Percentiles rank a stretch among this genome's conserved stretches.
Conservation (phyloP, 1,140 invertebrate species). For the Aricia agestis region DNA sequence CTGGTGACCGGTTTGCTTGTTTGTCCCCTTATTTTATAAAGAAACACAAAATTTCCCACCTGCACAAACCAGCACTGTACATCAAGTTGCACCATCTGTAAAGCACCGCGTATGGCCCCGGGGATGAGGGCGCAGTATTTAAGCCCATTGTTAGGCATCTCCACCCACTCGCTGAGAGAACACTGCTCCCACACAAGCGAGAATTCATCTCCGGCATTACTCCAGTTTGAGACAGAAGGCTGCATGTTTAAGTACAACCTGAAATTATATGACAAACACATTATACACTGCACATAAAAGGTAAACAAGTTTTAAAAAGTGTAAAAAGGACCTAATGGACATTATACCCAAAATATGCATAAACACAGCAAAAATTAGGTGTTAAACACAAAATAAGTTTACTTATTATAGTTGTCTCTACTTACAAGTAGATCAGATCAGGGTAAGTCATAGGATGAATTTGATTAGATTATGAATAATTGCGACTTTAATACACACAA, state of each 20-base stretch:
- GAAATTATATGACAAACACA: constrained; percentile 68
- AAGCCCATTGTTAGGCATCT: constrained; percentile 95
- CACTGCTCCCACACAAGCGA: constrained; percentile 96
- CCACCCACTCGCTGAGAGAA: constrained; percentile 98
- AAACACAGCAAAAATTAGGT: too few relatives aligned
- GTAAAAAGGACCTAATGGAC: too few relatives aligned
- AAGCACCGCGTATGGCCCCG: constrained; percentile 94
- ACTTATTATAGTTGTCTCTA: too few relatives aligned
- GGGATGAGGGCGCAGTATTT: constrained; percentile 97
- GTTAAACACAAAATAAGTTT: too few relatives aligned
- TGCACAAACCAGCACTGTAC: constrained; percentile 88
- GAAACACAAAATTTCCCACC: constrained; percentile 57
- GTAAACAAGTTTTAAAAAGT: too few relatives aligned
- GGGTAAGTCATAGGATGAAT: too few relatives aligned
- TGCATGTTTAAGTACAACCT: constrained; percentile 95
- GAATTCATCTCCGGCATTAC: constrained; percentile 95
- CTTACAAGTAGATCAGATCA: too few relatives aligned
- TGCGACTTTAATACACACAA: too few relatives aligned
- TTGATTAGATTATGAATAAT: too few relatives aligned
- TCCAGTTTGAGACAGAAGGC: constrained; percentile 95
- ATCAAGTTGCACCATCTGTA: constrained; percentile 96
- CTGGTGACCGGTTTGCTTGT: too few relatives aligned
- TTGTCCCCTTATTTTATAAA: neutral
- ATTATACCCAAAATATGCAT: too few relatives aligned
- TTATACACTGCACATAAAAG: too few relatives aligned